phyloP scores from a whole-genome alignment of 2,113 vertebrate species.

The Nerophis lumbriciformis region DNA sequence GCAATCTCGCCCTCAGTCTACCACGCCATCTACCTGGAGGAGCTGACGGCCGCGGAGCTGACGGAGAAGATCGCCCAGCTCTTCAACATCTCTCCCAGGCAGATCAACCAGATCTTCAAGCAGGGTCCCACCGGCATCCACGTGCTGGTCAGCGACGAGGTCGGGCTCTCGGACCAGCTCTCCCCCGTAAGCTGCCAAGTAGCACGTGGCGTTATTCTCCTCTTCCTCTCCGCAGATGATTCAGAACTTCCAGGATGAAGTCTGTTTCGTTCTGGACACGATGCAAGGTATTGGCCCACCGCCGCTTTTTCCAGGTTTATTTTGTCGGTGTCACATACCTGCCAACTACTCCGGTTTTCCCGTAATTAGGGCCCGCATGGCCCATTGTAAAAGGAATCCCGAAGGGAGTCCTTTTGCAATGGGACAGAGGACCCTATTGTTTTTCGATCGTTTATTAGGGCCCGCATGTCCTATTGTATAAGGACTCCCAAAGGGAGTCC shows the following conservation, averaged over 20 bases:
- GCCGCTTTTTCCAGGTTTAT: background rate
- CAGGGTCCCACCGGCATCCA: conserved; percentile 95
- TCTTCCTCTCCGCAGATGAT: conserved; percentile 80
- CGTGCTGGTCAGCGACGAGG: conserved; percentile 93
- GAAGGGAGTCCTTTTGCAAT: too few species aligned
- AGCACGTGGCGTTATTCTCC: background rate
- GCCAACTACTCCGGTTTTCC: too few species aligned
- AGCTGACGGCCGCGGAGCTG: conserved; percentile 83
- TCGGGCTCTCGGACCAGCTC: conserved; percentile 36
- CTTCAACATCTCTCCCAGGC: conserved; percentile 89
- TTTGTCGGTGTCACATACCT: background rate
- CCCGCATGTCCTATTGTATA: too few species aligned
- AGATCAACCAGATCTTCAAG: conserved; percentile 95
- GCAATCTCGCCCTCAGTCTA: conserved; percentile 76
- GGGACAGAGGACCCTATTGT: too few species aligned
- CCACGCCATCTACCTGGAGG: conserved; percentile 93
- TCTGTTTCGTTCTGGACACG: conserved; percentile 93
- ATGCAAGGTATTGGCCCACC: conserved; percentile 83
- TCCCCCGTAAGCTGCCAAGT: too few species aligned
- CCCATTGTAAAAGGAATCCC: too few species aligned
- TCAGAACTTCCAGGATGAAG: conserved; percentile 95
- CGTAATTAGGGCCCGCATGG: too few species aligned
- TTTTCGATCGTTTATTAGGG: too few species aligned
- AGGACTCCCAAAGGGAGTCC: too few species aligned
- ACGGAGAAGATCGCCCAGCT: conserved; percentile 92